Evolutionary conservation across 1,140 invertebrate species (phyloP).

Genomic region (Parasteatoda tepidariorum): DNA sequence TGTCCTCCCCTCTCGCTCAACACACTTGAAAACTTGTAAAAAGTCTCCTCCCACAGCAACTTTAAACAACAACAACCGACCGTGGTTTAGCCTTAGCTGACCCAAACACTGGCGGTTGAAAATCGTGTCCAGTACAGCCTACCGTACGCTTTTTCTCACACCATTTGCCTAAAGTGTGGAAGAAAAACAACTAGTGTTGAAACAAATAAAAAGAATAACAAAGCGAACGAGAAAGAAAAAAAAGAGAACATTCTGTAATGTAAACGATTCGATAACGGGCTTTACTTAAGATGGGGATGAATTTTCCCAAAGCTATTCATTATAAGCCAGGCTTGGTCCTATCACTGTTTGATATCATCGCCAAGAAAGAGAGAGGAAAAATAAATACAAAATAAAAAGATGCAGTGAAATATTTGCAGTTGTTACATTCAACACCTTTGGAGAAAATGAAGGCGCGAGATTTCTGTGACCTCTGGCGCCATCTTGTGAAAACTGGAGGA

Average conservation of each 20-base stretch:
- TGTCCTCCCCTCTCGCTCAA: too few relatives aligned
- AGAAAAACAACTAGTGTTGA: too few relatives aligned
- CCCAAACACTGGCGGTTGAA: neutral
- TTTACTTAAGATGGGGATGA: constrained; percentile 12
- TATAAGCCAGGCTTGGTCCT: constrained; percentile 36
- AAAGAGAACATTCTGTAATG: constrained; percentile 41
- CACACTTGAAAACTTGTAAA: too few relatives aligned
- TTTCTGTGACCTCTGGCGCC: constrained; percentile 16
- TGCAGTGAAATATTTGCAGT: constrained; percentile 1
- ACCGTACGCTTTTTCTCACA: constrained; percentile 11
- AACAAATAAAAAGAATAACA: too few relatives aligned
- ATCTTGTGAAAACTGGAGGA: constrained; percentile 13
- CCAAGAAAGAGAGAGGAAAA: neutral
- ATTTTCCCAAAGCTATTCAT: constrained; percentile 44
- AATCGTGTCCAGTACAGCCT: constrained; percentile 46
- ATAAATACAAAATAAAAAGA: neutral
- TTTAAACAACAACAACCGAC: neutral
- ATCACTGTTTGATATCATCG: constrained; percentile 16
- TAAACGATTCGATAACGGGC: constrained; percentile 46
- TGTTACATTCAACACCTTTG: constrained; percentile 45
- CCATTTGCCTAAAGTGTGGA: too few relatives aligned
- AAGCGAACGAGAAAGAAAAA: too few relatives aligned
- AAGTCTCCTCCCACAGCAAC: too few relatives aligned
- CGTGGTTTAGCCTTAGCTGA: neutral
- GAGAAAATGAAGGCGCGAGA: constrained; percentile 1